Evolutionary conservation across 1,140 invertebrate species (phyloP), one percentile per base, ranked within the genome.

Genomic region (Bombus difficillimus): DNA sequence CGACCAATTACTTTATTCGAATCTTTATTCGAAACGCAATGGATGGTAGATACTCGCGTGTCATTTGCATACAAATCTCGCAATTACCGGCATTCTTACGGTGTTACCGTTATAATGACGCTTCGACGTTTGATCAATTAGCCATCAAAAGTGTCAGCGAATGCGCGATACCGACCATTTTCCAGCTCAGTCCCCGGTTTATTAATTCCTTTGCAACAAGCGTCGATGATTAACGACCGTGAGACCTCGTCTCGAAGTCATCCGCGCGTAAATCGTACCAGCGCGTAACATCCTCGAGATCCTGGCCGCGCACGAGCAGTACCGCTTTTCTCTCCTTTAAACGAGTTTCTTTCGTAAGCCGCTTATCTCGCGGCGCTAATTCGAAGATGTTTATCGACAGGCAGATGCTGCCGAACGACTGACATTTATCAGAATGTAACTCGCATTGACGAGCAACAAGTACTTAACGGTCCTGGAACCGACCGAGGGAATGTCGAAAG

Each of bases 361-460:
- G 76, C 53, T 86, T 80, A 83, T 88, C 87, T 83, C 43, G 37
- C 28, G 25, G 68, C 37, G 80, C 76, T 72, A 86, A 81, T 89
- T 89, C 84, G 68, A 86, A 86, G 87, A 89, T 89, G 72, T 81
- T 86, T 86, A 89, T 87, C 81, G 89, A 73, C 32, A 79, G 66
- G 57, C 69, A 86, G 83, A 89, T 83, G 76, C 88, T 78, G 84
- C 64, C 77, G 74, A 62, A 69, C 88, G 69, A 53, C 82, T 90
- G 89, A 85, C 89, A 90, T 90, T 90, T 90, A 89, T 85, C 47
- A 53, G 47, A 53, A 53, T 53, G 47, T 53, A 22, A 53, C 47
- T 53, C 86, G 62, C 57, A 76, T 57, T 71, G 34, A 47, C 34
- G 57, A 86, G 79, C 83, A 85, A 88, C 41, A 41, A 53, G 59